Conservation (phyloP, 2,888 invertebrate genomes). For the Bursaphelenchus okinawaensis region DNA sequence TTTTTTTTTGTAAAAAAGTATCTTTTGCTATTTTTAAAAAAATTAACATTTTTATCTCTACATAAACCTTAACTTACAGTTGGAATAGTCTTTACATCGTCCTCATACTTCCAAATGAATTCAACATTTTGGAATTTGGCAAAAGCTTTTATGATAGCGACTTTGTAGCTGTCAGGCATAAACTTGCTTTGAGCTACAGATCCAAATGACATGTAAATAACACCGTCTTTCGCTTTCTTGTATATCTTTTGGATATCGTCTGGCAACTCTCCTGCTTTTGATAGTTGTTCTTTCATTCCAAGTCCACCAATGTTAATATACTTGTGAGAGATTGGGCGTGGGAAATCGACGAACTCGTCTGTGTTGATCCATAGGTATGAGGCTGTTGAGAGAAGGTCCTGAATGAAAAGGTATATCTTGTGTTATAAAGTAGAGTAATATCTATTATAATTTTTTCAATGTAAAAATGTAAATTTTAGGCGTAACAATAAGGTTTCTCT, state of each 20-base stretch:
- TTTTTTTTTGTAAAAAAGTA: neutral
- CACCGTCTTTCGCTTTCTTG: slow-evolving; percentile 16
- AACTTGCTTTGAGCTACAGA: slow-evolving; percentile 15
- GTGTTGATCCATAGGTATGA: slow-evolving; percentile 30
- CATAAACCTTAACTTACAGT: no score
- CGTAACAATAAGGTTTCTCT: neutral
- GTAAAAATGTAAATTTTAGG: neutral
- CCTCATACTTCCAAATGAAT: slow-evolving; percentile 20
- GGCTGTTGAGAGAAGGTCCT: slow-evolving; percentile 20
- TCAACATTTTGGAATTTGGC: slow-evolving; percentile 14
- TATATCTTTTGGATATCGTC: slow-evolving; percentile 18
- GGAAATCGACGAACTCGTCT: slow-evolving; percentile 33
- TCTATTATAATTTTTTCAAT: neutral
- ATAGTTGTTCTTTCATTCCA: slow-evolving; percentile 17
- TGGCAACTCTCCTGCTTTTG: slow-evolving; percentile 3
- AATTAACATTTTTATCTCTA: neutral
- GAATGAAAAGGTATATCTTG: neutral
- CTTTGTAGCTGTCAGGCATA: slow-evolving; percentile 17
- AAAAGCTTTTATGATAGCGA: slow-evolving; percentile 20
- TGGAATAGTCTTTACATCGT: neutral
- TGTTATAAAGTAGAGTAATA: neutral
- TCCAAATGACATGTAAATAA: slow-evolving; percentile 19
- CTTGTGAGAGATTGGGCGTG: slow-evolving; percentile 32
- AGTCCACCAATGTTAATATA: slow-evolving; percentile 22
- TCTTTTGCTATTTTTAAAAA: neutral